Evolutionary conservation across 2,113 vertebrate species (phyloP).

Genomic region (Chaenogobius annularis): DNA sequence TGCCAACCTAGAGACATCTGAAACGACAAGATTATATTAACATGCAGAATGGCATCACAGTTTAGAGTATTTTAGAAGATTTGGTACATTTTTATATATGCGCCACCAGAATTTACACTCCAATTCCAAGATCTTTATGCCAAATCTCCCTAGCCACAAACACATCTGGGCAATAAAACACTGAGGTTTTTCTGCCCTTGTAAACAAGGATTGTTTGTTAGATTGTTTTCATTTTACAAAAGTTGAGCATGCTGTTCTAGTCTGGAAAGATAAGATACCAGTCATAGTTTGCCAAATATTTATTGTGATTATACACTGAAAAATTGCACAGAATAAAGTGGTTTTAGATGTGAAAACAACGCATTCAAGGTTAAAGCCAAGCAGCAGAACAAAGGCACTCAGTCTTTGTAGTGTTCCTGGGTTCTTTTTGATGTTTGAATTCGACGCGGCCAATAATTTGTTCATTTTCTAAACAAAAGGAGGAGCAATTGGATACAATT

Average conservation of each 20-base stretch:
- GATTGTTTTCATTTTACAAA: not conserved
- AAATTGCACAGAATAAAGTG: not conserved
- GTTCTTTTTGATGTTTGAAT: not conserved
- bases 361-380: conserved; percentile 1
- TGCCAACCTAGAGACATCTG: not conserved
- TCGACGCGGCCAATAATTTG: not conserved
- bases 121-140: no score
- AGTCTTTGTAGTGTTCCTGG: not conserved
- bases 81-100: not conserved
- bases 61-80: not conserved
- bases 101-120: no score
- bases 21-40: not conserved
- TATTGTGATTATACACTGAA: not conserved
- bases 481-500: not conserved
- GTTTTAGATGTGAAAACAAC: not conserved
- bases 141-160: not conserved
- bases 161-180: not conserved
- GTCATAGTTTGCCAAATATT: not conserved
- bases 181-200: not conserved
- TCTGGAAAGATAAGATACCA: not conserved
- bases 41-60: not conserved
- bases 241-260: not conserved
- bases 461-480: not conserved
- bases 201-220: not conserved
- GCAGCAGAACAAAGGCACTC: conserved; percentile 4